Percentiles rank a stretch among this genome's conserved stretches.
phyloP scores from a whole-genome alignment of 2,888 invertebrate species.

The Hydroisotoma schaefferi region DNA sequence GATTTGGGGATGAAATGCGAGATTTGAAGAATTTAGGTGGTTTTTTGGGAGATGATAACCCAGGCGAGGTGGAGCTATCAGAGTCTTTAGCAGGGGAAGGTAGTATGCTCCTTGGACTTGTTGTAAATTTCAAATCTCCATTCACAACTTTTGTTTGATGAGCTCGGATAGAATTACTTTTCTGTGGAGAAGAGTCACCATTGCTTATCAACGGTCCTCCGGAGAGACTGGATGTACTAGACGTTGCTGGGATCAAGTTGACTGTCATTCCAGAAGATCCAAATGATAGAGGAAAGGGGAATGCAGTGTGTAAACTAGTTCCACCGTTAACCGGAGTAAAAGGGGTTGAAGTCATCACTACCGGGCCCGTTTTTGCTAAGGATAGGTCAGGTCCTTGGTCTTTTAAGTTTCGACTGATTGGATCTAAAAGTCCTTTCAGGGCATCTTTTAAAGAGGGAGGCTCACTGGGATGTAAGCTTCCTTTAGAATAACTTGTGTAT shows the following conservation, averaged over 20 bases:
- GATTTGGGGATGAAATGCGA: constrained; percentile 11
- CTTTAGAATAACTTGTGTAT: constrained; percentile 3
- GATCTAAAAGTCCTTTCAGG: background rate
- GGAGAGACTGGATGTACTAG: background rate
- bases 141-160: constrained; percentile 33
- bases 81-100: constrained; percentile 11
- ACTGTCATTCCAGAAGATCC: constrained; percentile 33
- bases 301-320: background rate
- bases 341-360: background rate
- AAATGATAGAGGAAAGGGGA: constrained; percentile 16
- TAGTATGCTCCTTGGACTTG: constrained; percentile 24
- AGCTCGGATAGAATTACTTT: constrained; percentile 4
- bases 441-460: too few species aligned
- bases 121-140: constrained; percentile 34
- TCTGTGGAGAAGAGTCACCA: background rate
- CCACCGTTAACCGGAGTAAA: background rate
- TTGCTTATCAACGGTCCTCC: background rate
- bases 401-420: background rate
- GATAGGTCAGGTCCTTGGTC: background rate
- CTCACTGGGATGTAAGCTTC: too few species aligned
- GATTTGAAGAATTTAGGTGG: constrained; percentile 47
- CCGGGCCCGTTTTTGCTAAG: background rate
- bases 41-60: constrained; percentile 33
- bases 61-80: background rate
- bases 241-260: constrained; percentile 22